These are phyloP conservation scores for Stegodyphus mimosarum DNA, from an alignment of 1,140 invertebrate species.

Conservation along the genomic window DNA sequence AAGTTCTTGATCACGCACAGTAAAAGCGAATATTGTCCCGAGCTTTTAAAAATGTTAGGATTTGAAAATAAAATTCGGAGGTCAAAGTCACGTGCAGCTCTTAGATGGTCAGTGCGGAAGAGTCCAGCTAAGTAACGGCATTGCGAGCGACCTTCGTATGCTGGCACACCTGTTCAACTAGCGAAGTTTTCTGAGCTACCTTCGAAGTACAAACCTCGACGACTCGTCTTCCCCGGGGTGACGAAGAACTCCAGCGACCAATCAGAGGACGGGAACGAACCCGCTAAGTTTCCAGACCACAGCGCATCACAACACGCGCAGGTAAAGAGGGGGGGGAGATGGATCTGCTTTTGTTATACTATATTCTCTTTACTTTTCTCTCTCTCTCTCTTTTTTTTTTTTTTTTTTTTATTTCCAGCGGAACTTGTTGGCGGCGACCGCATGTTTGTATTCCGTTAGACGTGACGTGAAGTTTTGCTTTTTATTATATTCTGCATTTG, in stretches of 20 bases:
- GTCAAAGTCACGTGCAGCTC: not conserved
- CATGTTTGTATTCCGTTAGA: not conserved
- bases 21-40: not conserved
- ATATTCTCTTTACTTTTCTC: not conserved
- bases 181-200: conserved; percentile 2
- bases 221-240: not conserved
- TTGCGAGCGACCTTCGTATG: not conserved
- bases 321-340: not conserved
- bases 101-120: not conserved
- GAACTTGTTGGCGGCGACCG: conserved; percentile 1
- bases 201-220: not conserved
- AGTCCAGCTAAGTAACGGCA: not conserved
- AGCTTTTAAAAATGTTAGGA: not conserved
- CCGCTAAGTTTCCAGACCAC: conserved; percentile 4
- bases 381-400: conserved; percentile 6
- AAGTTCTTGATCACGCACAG: not conserved
- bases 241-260: conserved; percentile 11
- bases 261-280: not conserved
- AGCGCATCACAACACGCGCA: conserved; percentile 53
- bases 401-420: conserved; percentile 3
- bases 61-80: not conserved
- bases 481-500: no score
- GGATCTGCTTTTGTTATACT: not conserved
- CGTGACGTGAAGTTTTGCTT: not conserved
- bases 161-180: conserved; percentile 8